These are phyloP conservation scores for Chionomys nivalis DNA, from an alignment of 2,113 vertebrate genomes.

Conservation along the genomic window DNA sequence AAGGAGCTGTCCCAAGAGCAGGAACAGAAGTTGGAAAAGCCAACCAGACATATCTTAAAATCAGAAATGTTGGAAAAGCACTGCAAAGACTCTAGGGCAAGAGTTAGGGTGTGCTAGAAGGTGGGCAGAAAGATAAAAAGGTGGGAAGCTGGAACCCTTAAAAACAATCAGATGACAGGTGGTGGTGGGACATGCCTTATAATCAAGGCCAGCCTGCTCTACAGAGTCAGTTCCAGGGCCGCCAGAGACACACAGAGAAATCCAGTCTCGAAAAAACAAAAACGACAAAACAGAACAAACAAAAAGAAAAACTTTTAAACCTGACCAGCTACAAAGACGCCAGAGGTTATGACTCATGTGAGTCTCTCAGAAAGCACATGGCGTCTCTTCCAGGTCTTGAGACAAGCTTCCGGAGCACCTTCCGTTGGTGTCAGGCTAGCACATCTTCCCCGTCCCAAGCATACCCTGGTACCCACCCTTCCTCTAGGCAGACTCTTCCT, in stretches of 20 bases:
- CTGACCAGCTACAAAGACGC: not conserved
- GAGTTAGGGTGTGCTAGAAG: not conserved
- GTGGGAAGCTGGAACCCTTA: not conserved
- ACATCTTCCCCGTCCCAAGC: not conserved
- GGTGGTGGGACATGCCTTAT: too few species aligned
- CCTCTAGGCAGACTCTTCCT: not conserved
- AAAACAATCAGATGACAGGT: not conserved
- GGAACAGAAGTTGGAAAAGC: not conserved
- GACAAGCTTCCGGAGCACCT: not conserved
- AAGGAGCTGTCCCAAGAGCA: not conserved
- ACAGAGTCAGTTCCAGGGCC: too few species aligned
- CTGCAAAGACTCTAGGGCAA: not conserved
- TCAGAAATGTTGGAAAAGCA: not conserved
- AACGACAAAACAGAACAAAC: not conserved
- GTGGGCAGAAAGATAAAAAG: not conserved
- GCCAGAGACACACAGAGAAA: not conserved
- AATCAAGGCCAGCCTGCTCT: not conserved
- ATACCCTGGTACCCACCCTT: too few species aligned
- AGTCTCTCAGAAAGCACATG: not conserved
- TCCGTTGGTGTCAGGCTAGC: fast-evolving
- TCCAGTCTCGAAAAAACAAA: not conserved
- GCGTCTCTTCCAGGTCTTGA: not conserved
- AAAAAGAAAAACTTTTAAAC: not conserved
- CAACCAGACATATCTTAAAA: not conserved
- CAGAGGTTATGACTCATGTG: too few species aligned